Evolutionary conservation across 2,888 invertebrate genomes (phyloP).

Genomic region (Caenorhabditis sp.): DNA sequence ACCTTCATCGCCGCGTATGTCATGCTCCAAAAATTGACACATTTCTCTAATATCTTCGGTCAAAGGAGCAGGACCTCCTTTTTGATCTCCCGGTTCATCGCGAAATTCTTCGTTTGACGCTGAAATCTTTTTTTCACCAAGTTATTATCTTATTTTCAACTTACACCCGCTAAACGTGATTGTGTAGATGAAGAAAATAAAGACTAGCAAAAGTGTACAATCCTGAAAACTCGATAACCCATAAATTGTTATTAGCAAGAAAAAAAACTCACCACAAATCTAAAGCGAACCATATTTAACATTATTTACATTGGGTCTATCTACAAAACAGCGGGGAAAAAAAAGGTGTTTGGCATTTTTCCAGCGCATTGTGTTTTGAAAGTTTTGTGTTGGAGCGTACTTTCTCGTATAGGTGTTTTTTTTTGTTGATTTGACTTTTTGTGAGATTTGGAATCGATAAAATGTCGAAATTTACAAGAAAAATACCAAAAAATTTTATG

Average conservation of each 20-base stretch:
- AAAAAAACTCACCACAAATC: neutral
- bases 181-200: neutral
- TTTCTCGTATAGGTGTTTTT: neutral
- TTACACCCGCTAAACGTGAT: neutral
- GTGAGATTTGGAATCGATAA: no score
- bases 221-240: neutral
- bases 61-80: neutral
- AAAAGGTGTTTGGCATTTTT: neutral
- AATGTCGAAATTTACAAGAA: no score
- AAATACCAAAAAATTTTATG: no score
- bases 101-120: neutral
- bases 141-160: no score
- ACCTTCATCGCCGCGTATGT: conserved; percentile 54
- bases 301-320: neutral
- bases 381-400: no score
- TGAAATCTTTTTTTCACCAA: neutral
- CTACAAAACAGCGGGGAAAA: neutral
- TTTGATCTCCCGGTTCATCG: neutral
- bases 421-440: neutral
- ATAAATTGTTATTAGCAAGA: no score
- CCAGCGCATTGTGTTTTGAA: neutral
- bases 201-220: neutral
- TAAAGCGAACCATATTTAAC: neutral
- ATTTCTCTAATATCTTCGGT: conserved; percentile 41
- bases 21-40: conserved; percentile 61